A percentile compares a stretch with the other conserved stretches of the same genome.
Evolutionary conservation across 2,797 vertebrate genomes (phyloP).

Genomic region (Australoheros facetus): DNA sequence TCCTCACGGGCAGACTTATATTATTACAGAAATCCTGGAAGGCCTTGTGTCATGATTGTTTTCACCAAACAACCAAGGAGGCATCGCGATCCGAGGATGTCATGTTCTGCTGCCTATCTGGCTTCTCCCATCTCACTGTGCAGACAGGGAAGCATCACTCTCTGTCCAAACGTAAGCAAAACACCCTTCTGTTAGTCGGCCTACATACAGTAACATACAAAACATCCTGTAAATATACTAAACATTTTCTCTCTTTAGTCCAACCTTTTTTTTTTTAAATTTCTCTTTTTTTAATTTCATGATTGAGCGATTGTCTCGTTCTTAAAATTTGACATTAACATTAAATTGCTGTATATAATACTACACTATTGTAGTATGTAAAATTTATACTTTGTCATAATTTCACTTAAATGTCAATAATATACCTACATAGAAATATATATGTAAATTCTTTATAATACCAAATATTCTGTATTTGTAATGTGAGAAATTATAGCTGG

Average conservation of each 20-base stretch:
- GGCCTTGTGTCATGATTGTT: slow-evolving; percentile 43
- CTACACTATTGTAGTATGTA: slow-evolving; percentile 74
- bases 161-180: slow-evolving; percentile 22
- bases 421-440: slow-evolving; percentile 89
- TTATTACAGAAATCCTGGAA: slow-evolving; percentile 20
- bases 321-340: slow-evolving; percentile 79
- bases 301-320: slow-evolving; percentile 86
- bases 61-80: slow-evolving; percentile 14
- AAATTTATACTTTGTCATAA: slow-evolving; percentile 82
- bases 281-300: slow-evolving; percentile 67
- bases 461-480: slow-evolving; percentile 83
- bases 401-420: slow-evolving; percentile 84
- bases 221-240: slow-evolving; percentile 72
- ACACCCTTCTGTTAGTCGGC: slow-evolving; percentile 50
- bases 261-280: slow-evolving; percentile 58
- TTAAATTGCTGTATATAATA: slow-evolving; percentile 76
- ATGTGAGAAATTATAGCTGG: slow-evolving; percentile 79
- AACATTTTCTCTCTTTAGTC: slow-evolving; percentile 64
- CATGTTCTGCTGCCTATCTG: neutral
- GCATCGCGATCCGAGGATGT: neutral
- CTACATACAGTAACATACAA: slow-evolving; percentile 72
- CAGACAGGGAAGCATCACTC: slow-evolving; percentile 25
- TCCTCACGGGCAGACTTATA: slow-evolving; percentile 26
- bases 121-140: slow-evolving; percentile 18
- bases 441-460: slow-evolving; percentile 85